Conservation (phyloP, 2,888 invertebrate species). For the Acronicta leporina region DNA sequence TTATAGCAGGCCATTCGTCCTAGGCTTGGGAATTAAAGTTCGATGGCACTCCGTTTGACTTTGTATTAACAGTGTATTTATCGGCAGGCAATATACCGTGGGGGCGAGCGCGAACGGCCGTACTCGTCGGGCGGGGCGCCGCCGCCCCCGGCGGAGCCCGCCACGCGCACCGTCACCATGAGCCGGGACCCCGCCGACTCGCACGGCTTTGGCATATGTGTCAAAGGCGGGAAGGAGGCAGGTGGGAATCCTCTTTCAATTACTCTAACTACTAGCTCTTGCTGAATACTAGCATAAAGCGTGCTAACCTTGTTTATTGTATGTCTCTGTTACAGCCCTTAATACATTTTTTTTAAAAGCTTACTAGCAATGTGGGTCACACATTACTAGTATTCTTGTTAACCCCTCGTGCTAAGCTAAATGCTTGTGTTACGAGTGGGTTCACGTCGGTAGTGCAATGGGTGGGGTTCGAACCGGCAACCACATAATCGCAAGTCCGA, state of each 20-base stretch:
- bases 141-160: slow-evolving; percentile 92
- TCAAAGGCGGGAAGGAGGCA: slow-evolving; percentile 97
- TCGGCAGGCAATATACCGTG: slow-evolving; percentile 88
- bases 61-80: slow-evolving; percentile 10
- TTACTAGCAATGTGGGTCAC: too few species aligned
- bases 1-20: too few species aligned
- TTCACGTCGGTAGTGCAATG: too few species aligned
- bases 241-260: slow-evolving; percentile 84
- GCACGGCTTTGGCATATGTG: slow-evolving; percentile 97
- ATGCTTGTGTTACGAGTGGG: too few species aligned
- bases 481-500: too few species aligned
- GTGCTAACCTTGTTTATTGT: neutral
- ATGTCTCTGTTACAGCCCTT: too few species aligned
- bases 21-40: too few species aligned
- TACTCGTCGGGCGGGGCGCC: slow-evolving; percentile 89
- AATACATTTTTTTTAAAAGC: too few species aligned
- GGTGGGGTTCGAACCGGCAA: too few species aligned
- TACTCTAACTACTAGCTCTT: slow-evolving; percentile 16
- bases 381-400: too few species aligned
- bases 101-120: slow-evolving; percentile 86
- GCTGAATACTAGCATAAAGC: neutral
- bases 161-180: slow-evolving; percentile 96
- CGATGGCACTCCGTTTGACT: neutral
- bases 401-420: too few species aligned
- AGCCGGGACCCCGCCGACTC: slow-evolving; percentile 94